These are phyloP conservation scores for Himalopsyche anomala DNA, from an alignment of 2,888 invertebrate genomes.

Conservation along the genomic window DNA sequence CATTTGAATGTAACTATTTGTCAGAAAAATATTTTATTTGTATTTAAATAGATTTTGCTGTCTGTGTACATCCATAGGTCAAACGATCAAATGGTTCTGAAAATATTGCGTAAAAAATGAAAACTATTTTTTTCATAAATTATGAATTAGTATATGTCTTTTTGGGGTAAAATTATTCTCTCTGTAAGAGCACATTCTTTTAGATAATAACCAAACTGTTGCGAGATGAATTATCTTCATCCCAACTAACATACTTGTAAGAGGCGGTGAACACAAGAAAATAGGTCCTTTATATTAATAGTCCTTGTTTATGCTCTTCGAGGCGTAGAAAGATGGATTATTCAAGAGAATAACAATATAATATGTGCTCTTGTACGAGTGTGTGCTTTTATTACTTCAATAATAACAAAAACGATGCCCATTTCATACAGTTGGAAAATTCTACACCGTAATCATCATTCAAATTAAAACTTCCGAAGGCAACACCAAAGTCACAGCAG, in stretches of 20 bases:
- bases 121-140: too few species aligned
- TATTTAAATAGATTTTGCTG: too few species aligned
- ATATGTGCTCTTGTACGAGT: slow-evolving; percentile 14
- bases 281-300: slow-evolving; percentile 47
- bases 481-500: neutral
- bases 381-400: slow-evolving; percentile 39
- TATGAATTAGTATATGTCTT: too few species aligned
- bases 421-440: slow-evolving; percentile 7
- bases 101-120: too few species aligned
- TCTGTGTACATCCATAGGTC: too few species aligned
- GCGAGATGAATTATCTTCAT: slow-evolving; percentile 5
- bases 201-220: slow-evolving; percentile 15
- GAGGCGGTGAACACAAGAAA: slow-evolving; percentile 42
- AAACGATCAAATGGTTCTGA: too few species aligned
- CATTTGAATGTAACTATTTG: too few species aligned
- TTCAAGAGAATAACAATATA: slow-evolving; percentile 47
- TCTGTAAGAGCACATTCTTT: too few species aligned
- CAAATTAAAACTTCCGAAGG: neutral
- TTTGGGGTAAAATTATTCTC: too few species aligned
- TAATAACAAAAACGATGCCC: slow-evolving; percentile 42
- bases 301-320: slow-evolving; percentile 52
- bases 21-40: too few species aligned
- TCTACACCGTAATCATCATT: slow-evolving; percentile 27
- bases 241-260: slow-evolving; percentile 9
- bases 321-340: slow-evolving; percentile 54